Base-by-base conservation (phyloP, 2,113 vertebrate species). In the Protomyctophum bolini region DNA sequence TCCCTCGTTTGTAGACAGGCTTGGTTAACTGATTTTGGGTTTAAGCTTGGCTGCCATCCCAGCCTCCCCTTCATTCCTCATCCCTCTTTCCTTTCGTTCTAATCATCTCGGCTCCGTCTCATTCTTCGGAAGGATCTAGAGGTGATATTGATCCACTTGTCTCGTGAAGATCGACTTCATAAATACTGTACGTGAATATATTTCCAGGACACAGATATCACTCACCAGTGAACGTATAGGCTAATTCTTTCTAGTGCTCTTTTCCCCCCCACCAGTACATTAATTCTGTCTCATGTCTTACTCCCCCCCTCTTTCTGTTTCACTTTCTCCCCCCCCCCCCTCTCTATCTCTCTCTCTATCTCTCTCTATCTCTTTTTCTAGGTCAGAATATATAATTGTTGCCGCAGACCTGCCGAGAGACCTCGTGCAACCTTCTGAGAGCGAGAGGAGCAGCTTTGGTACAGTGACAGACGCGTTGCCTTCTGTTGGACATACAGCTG, bases 21-120 rank as follows among this genome's bases (percentile, higher is more conserved):
- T 62, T 66, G 41, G 66, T 45, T 73, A 69, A 69, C 56, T 70
- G 62, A 62, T 73, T 72, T 73, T 73, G 68, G 72, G 68, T 56
- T 82, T 59, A 67, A 41, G 45, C 4, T 77, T 41, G n/a, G 33
- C 59, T 67, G 12, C 10, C 12, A 28, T 6, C 7, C 51, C 10
- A 6, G 9, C 7, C 7, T 6, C 4, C 29, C 21, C 14, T 41
- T 15, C 7, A 10, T 41, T 6, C 21, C 10, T n/a, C 15, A 2
- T 10, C n/a, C 45, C 9, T 8, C 8, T 12, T 28, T 41, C 6
- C 9, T 10, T 21, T 4, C 10, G 7, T 8, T 41, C 33, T 41
- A 10, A 28, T 58, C 8, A 28, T 29, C 56, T n/a, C 29, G 1
- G 15, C 9, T 29, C 9, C 8, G 0, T 10, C 56, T 28, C 8